Evolutionary conservation across 2,888 invertebrate species (phyloP).

Genomic region (Mythimna albipuncta): DNA sequence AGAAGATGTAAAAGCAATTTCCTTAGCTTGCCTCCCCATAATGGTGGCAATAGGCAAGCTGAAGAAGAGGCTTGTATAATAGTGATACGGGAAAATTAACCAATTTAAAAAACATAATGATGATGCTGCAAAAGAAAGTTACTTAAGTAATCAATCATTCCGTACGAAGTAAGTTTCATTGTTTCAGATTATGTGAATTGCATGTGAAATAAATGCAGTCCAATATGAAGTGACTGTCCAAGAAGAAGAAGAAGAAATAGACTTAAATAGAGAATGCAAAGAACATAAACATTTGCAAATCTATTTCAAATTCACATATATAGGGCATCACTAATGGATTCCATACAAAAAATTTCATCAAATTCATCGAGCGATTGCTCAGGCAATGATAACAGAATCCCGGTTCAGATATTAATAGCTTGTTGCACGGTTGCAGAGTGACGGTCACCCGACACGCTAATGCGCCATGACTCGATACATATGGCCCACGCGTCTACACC

Average conservation of each 20-base stretch:
- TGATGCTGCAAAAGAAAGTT: background rate
- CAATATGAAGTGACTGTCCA: background rate
- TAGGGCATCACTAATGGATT: background rate
- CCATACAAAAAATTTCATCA: constrained; percentile 3
- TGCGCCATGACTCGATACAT: constrained; percentile 88
- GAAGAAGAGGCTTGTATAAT: background rate
- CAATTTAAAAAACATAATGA: background rate
- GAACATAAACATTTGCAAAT: background rate
- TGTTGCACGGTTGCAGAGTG: constrained; percentile 73
- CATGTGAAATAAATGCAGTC: background rate
- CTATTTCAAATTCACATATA: background rate
- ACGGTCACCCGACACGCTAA: constrained; percentile 88
- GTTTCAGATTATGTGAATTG: background rate
- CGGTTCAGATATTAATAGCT: constrained; percentile 78
- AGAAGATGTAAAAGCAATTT: background rate
- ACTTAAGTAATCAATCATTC: too few species aligned
- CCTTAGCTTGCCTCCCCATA: background rate
- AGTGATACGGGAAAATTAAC: background rate
- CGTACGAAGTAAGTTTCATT: background rate
- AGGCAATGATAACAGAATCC: constrained; percentile 61
- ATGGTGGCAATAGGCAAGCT: background rate
- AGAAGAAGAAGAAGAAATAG: background rate
- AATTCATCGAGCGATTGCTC: constrained; percentile 22
- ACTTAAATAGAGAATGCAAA: background rate
- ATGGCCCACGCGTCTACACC: constrained; percentile 82